These are phyloP conservation scores for Eretmochelys imbricata DNA, from an alignment of 2,113 vertebrate genomes.

Conservation along the genomic window DNA sequence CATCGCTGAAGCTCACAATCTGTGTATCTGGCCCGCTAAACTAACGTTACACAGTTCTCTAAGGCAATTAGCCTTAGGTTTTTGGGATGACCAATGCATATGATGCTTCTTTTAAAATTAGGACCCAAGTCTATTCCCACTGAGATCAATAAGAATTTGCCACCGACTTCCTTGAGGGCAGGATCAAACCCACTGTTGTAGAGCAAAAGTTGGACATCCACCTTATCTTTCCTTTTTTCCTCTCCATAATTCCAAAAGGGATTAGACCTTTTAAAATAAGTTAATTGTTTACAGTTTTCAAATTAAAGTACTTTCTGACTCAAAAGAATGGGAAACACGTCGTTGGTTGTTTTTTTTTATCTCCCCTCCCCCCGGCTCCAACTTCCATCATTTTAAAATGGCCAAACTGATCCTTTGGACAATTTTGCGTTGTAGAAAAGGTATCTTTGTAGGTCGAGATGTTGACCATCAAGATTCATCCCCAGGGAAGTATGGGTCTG, in stretches of 20 bases:
- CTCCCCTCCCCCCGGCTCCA: neutral
- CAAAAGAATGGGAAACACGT: neutral
- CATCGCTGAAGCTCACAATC: neutral
- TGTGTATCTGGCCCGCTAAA: accelerated
- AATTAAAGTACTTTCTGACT: neutral
- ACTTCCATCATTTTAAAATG: neutral
- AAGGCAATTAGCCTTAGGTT: too few species aligned
- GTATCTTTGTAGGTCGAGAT: neutral
- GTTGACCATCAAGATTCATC: neutral
- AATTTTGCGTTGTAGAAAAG: neutral
- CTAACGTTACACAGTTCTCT: neutral
- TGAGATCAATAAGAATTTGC: neutral
- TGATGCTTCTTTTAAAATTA: neutral
- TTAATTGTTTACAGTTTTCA: neutral
- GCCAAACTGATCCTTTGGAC: neutral
- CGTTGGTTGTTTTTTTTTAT: neutral
- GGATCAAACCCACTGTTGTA: neutral
- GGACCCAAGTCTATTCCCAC: accelerated
- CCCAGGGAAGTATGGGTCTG: neutral
- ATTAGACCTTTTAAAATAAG: neutral
- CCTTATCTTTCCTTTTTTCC: neutral
- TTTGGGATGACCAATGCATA: neutral
- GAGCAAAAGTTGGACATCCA: neutral
- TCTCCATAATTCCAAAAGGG: neutral
- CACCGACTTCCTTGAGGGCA: neutral